Evolutionary conservation across 1,140 invertebrate species (phyloP).

Genomic region (Cylas formicarius): DNA sequence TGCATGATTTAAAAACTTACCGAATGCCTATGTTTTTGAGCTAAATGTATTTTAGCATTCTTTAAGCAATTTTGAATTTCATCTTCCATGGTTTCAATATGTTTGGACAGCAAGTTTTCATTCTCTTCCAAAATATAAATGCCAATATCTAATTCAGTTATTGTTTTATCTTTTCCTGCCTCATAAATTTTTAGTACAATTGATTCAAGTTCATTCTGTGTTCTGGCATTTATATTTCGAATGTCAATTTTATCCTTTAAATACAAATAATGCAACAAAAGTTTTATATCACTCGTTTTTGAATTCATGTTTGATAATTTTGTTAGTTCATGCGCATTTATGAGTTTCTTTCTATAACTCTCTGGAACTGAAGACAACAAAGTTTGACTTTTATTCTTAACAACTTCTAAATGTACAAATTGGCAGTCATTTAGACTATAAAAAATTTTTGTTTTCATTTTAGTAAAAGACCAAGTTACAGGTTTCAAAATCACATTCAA

Average conservation of each 20-base stretch:
- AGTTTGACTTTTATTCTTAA: slow-evolving; percentile 23
- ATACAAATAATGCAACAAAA: slow-evolving; percentile 31
- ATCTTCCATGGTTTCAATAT: slow-evolving; percentile 39
- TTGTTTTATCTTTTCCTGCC: slow-evolving; percentile 17
- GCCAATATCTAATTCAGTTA: slow-evolving; percentile 36
- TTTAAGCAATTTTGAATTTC: slow-evolving; percentile 32
- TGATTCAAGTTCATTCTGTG: slow-evolving; percentile 20
- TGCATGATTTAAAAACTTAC: slow-evolving; percentile 24
- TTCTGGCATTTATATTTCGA: slow-evolving; percentile 11
- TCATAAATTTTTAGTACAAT: slow-evolving; percentile 34
- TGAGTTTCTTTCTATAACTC: slow-evolving; percentile 32
- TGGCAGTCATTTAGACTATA: slow-evolving; percentile 12
- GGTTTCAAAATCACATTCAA: slow-evolving; percentile 39
- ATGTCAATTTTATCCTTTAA: slow-evolving; percentile 25
- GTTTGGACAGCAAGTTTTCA: slow-evolving; percentile 37
- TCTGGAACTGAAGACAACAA: slow-evolving; percentile 21
- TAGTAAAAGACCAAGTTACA: slow-evolving; percentile 39
- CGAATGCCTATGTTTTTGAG: slow-evolving; percentile 37
- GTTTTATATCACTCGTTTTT: slow-evolving; percentile 27
- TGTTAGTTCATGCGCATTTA: slow-evolving; percentile 30
- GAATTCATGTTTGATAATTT: slow-evolving; percentile 18
- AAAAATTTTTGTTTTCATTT: slow-evolving; percentile 36
- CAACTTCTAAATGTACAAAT: slow-evolving; percentile 30
- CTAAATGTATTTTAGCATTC: slow-evolving; percentile 39
- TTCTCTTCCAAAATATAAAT: slow-evolving; percentile 39